Conservation (phyloP, 1,140 invertebrate species). For the Megalonaias nervosa region DNA sequence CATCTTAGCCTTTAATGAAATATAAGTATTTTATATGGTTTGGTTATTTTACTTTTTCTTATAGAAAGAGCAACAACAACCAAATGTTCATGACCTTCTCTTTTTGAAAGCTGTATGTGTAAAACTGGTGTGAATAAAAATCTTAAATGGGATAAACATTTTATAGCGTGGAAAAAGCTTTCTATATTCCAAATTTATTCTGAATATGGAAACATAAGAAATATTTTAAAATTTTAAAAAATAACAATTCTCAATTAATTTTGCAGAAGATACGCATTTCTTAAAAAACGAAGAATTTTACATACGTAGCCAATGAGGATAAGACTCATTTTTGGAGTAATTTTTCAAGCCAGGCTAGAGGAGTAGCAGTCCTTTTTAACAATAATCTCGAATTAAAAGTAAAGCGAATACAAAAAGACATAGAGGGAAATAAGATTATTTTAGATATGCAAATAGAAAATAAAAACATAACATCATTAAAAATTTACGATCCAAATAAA, state of each 20-base stretch:
- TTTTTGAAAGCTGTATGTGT: too few species aligned
- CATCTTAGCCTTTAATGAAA: too few species aligned
- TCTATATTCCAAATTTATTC: too few species aligned
- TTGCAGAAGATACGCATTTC: conserved; percentile 24
- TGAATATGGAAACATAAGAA: too few species aligned
- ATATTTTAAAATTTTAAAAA: conserved; percentile 1
- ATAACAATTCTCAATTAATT: background rate
- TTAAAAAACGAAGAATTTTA: background rate
- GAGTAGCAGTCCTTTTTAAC: conserved; percentile 23
- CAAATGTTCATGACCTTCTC: too few species aligned
- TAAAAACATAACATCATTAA: background rate
- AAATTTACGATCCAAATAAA: conserved; percentile 30
- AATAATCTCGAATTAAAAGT: conserved; percentile 27
- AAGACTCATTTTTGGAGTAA: conserved; percentile 2
- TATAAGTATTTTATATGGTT: too few species aligned
- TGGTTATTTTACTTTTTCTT: too few species aligned
- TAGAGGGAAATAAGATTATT: conserved; percentile 15
- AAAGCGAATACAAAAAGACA: background rate
- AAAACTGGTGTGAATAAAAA: too few species aligned
- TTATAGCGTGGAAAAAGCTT: too few species aligned
- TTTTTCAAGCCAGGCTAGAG: conserved; percentile 11
- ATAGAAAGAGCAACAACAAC: too few species aligned
- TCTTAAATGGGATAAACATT: too few species aligned
- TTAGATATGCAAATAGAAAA: conserved; percentile 15
- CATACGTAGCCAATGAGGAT: background rate